phyloP scores from a whole-genome alignment of 2,888 invertebrate genomes.

The Allophyes oxyacanthae region DNA sequence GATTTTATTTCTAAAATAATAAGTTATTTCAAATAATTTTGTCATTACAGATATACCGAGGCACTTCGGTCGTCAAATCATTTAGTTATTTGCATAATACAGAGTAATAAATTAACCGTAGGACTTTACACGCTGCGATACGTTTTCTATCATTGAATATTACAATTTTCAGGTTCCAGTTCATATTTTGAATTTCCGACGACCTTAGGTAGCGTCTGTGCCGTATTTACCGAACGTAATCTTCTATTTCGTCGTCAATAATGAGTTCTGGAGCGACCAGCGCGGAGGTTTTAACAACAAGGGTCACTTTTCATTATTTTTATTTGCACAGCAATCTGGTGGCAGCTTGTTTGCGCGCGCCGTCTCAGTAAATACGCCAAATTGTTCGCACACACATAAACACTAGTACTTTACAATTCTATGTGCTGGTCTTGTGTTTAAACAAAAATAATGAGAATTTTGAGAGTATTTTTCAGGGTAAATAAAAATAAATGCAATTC shows the following conservation, averaged over 20 bases:
- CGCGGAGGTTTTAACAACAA: conserved; percentile 26
- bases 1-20: no score
- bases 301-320: conserved; percentile 74
- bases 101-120: no score
- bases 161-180: neutral
- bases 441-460: conserved; percentile 56
- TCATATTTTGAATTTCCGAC: neutral
- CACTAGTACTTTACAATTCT: conserved; percentile 41
- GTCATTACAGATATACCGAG: no score
- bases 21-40: no score
- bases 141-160: no score
- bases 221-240: conserved; percentile 40
- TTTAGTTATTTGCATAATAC: no score
- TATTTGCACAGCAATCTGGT: conserved; percentile 81
- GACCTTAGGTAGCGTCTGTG: conserved; percentile 6
- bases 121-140: no score
- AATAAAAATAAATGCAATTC: conserved; percentile 17
- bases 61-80: no score
- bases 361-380: conserved; percentile 65
- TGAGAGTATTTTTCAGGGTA: conserved; percentile 45
- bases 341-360: conserved; percentile 55
- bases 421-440: conserved; percentile 31
- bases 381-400: conserved; percentile 62
- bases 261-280: conserved; percentile 41
- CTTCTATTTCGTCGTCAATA: conserved; percentile 48